phyloP scores from a whole-genome alignment of 2,797 vertebrate genomes.

The Knipowitschia caucasica region DNA sequence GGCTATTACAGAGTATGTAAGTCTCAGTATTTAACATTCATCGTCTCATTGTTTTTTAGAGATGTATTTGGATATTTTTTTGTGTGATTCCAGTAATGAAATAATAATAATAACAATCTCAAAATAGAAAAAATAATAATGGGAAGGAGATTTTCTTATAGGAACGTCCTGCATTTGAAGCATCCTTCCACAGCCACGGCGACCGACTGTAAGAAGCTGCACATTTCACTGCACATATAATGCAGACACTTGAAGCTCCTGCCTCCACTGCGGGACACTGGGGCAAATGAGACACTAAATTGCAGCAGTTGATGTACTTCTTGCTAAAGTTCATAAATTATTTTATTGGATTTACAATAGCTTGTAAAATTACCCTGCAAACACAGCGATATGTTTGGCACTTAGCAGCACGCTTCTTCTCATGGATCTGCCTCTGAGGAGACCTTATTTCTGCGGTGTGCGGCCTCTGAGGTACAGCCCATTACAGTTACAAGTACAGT shows the following conservation, averaged over 20 bases:
- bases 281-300: constrained; percentile 2
- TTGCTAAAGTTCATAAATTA: constrained; percentile 1
- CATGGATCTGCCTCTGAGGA: constrained; percentile 4
- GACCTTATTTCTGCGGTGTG: background rate
- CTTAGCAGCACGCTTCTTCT: constrained; percentile 7
- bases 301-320: constrained; percentile 3
- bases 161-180: too few species aligned
- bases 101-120: too few species aligned
- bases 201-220: too few species aligned
- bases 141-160: too few species aligned
- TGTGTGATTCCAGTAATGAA: too few species aligned
- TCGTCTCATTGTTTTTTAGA: too few species aligned
- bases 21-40: too few species aligned
- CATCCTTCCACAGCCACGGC: too few species aligned
- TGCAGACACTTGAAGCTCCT: background rate
- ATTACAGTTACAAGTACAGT: background rate
- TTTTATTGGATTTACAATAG: constrained; percentile 1
- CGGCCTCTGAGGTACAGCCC: background rate
- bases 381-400: constrained; percentile 12
- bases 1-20: too few species aligned
- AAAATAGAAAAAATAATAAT: too few species aligned
- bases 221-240: background rate
- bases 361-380: constrained; percentile 2
- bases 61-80: too few species aligned
- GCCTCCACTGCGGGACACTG: background rate